Conservation (phyloP, 2,888 invertebrate species). For the Meta bourneti region DNA sequence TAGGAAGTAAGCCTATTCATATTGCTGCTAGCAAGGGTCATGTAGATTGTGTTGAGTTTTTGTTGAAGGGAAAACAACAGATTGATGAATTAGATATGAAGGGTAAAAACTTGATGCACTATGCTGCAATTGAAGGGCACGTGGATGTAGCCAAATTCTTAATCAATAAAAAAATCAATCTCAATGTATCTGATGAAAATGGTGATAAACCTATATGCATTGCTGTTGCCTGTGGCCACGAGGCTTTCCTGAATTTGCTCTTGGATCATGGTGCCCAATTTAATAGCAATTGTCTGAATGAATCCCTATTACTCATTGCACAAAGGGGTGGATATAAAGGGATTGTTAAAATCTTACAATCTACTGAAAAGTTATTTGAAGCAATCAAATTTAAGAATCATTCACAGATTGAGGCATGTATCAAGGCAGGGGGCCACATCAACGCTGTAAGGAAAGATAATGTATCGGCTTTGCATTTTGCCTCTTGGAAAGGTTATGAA, state of each 20-base stretch:
- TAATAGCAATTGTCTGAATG: neutral
- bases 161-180: conserved; percentile 14
- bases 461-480: conserved; percentile 39
- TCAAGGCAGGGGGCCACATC: conserved; percentile 39
- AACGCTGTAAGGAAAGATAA: conserved; percentile 30
- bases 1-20: conserved; percentile 1
- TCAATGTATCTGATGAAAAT: conserved; percentile 1
- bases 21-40: neutral
- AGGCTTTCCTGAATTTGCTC: conserved; percentile 28
- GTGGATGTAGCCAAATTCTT: conserved; percentile 28
- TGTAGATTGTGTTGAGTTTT: neutral
- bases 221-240: conserved; percentile 14
- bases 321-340: neutral
- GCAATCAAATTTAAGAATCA: conserved; percentile 16
- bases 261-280: conserved; percentile 45
- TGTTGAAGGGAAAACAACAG: neutral
- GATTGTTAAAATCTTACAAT: neutral
- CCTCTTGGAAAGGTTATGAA: conserved; percentile 53
- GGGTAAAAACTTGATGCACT: neutral
- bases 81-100: neutral
- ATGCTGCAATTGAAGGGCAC: neutral
- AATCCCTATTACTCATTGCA: neutral
- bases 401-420: neutral
- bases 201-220: conserved; percentile 26
- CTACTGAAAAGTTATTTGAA: conserved; percentile 47